A percentile compares a stretch with the other conserved stretches of the same genome.
phyloP scores from a whole-genome alignment of 2,888 invertebrate species.

The Psococerastis gibbosa region DNA sequence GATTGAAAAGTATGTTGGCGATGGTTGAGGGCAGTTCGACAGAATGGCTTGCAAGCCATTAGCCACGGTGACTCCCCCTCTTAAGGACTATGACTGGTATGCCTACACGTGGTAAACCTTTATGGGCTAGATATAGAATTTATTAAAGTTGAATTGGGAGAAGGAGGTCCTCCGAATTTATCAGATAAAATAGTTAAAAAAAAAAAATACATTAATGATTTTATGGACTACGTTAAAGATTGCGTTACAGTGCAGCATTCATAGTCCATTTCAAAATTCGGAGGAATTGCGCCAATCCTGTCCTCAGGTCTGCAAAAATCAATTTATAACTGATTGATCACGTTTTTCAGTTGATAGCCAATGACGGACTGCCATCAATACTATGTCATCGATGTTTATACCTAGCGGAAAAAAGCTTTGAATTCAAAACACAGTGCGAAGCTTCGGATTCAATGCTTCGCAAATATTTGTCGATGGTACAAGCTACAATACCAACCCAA shows the following conservation, averaged over 20 bases:
- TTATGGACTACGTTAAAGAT: not conserved
- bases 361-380: conserved; percentile 47
- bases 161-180: too few relatives aligned
- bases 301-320: not conserved
- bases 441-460: conserved; percentile 44
- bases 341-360: conserved; percentile 39
- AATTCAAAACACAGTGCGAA: conserved; percentile 44
- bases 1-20: too few relatives aligned
- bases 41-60: too few relatives aligned
- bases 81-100: too few relatives aligned
- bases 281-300: too few relatives aligned
- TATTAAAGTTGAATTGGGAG: too few relatives aligned
- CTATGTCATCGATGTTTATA: conserved; percentile 51
- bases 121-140: too few relatives aligned
- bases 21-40: too few relatives aligned
- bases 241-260: not conserved
- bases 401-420: conserved; percentile 45
- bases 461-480: conserved; percentile 21
- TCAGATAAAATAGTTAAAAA: not conserved
- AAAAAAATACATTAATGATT: not conserved
- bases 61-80: too few relatives aligned
- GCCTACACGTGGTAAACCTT: too few relatives aligned
- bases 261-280: too few relatives aligned
- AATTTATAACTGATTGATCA: not conserved
- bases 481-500: not conserved